Evolutionary conservation across 1,140 invertebrate genomes (phyloP), one percentile per base, ranked within the genome.

Genomic region (Gerris buenoi): DNA sequence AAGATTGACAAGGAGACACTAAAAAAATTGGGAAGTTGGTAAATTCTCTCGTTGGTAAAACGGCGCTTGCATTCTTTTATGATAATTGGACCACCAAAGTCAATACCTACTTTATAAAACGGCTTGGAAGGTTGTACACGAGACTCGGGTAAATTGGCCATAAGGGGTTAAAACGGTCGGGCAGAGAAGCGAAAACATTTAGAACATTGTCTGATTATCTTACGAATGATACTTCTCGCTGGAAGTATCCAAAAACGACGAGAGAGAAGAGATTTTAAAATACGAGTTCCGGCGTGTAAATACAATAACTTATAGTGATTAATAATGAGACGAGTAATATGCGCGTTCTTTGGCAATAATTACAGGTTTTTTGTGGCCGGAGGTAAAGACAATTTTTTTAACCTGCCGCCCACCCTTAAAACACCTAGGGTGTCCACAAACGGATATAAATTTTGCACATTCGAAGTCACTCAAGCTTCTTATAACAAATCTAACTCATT

Each of bases 341-440:
- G 63, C 14, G 3, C 5, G 3, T 60, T 3, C 22, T 60, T 60
- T 60, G 58, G 56, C 14, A 61, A 76, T 73, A 1, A 79, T 70
- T 77, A 72, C 0, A 78, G 79, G 72, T 80, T 75, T 64, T 79
- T 79, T 28, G 70, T 71, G 0, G 74, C 67, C 64, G 71, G 64
- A 2, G 70, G 59, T 1, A 80, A 28, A 22, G 70, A 63, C 5
- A 75, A 64, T 29, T 75, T 63, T 1, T n/a, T n/a, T n/a, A n/a
- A n/a, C n/a, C n/a, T n/a, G n/a, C n/a, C n/a, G n/a, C n/a, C n/a
- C n/a, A n/a, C n/a, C n/a, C n/a, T n/a, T n/a, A n/a, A n/a, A n/a
- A n/a, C n/a, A n/a, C n/a, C n/a, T n/a, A n/a, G n/a, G n/a, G n/a
- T n/a, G n/a, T n/a, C n/a, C n/a, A n/a, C n/a, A n/a, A n/a, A n/a